Conservation (phyloP, 2,888 invertebrate species). For the Drosophila paucipuncta region DNA sequence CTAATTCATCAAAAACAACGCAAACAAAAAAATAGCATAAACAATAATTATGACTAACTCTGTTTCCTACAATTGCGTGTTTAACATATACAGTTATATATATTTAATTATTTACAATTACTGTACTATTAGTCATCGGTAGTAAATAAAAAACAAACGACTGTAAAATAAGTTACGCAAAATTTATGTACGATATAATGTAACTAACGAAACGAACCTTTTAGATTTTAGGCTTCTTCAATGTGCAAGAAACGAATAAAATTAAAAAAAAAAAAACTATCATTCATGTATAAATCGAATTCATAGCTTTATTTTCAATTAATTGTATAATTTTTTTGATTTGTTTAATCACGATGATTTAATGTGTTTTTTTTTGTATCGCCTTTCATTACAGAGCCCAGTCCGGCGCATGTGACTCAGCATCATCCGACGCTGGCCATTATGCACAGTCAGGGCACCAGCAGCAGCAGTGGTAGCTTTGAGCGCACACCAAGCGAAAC, state of each 20-base stretch:
- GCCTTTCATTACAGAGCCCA: constrained; percentile 59
- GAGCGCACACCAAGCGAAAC: constrained; percentile 59
- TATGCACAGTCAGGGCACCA: constrained; percentile 64
- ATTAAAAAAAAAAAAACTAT: constrained; percentile 50
- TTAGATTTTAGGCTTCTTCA: constrained; percentile 83
- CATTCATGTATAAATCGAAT: not conserved
- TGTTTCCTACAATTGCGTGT: constrained; percentile 76
- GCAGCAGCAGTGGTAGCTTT: constrained; percentile 61
- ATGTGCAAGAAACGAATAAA: constrained; percentile 83
- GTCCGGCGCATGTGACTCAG: constrained; percentile 57
- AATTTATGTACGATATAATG: constrained; percentile 66
- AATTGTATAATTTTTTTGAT: not conserved
- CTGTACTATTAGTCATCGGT: constrained; percentile 67
- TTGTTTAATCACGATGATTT: not conserved
- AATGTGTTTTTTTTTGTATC: not conserved
- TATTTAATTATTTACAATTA: constrained; percentile 66
- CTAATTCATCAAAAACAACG: constrained; percentile 41
- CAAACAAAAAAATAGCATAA: constrained; percentile 57
- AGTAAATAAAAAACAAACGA: constrained; percentile 67
- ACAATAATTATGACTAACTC: constrained; percentile 77
- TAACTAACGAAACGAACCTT: constrained; percentile 73
- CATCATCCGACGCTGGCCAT: constrained; percentile 57
- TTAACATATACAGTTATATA: constrained; percentile 51
- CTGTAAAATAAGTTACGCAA: constrained; percentile 75
- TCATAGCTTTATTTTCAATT: not conserved